Conservation (phyloP, 2,888 invertebrate genomes). For the Trissonchulus sp. region DNA sequence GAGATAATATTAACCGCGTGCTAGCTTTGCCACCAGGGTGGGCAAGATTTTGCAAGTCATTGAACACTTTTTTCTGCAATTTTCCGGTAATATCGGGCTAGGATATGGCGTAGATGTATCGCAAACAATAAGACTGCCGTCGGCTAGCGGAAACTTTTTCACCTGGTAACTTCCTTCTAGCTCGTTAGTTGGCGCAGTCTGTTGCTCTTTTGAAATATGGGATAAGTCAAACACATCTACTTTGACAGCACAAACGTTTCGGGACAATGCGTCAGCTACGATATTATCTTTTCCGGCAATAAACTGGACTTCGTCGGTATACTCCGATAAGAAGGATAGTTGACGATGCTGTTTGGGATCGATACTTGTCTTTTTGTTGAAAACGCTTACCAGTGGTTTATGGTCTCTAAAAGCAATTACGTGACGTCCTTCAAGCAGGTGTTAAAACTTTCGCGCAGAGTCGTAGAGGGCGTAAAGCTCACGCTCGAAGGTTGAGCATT, state of each 20-base stretch:
- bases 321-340: not conserved
- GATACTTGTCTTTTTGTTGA: not conserved
- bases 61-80: no score
- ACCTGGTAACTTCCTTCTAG: no score
- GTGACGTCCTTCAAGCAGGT: not conserved
- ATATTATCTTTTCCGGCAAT: conserved; percentile 3
- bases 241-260: not conserved
- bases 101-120: no score
- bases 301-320: not conserved
- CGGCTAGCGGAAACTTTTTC: no score
- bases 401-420: not conserved
- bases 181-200: no score
- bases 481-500: not conserved
- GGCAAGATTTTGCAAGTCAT: no score
- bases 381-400: not conserved
- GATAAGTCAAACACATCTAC: not conserved
- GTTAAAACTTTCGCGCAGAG: not conserved
- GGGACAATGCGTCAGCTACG: conserved; percentile 9
- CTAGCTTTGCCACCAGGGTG: no score
- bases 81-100: no score
- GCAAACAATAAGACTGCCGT: no score
- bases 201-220: no score
- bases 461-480: not conserved
- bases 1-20: no score
- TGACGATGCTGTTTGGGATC: conserved; percentile 8